phyloP scores from a whole-genome alignment of 2,888 invertebrate species.

The Drosophila mimetica region DNA sequence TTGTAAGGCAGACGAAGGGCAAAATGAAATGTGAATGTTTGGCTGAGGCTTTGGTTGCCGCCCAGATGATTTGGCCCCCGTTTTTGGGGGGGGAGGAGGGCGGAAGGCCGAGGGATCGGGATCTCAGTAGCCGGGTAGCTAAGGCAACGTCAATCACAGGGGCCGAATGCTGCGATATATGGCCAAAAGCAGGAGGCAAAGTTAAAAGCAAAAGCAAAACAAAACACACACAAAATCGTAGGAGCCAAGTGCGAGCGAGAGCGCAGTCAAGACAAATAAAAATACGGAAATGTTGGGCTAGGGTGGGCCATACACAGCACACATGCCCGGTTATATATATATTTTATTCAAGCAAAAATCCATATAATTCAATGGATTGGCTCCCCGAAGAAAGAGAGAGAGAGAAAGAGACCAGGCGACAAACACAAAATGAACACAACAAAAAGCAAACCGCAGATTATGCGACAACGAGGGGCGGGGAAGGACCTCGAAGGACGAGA shows the following conservation, averaged over 20 bases:
- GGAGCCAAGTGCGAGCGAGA: constrained; percentile 34
- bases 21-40: constrained; percentile 72
- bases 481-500: constrained; percentile 25
- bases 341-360: constrained; percentile 71
- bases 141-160: constrained; percentile 74
- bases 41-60: constrained; percentile 80
- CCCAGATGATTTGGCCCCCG: constrained; percentile 82
- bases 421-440: constrained; percentile 62
- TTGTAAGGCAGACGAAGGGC: constrained; percentile 49
- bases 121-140: constrained; percentile 44
- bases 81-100: too few relatives aligned
- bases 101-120: constrained; percentile 47
- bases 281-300: constrained; percentile 61
- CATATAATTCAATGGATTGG: constrained; percentile 76
- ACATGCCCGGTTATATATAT: constrained; percentile 24
- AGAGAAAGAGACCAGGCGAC: constrained; percentile 30
- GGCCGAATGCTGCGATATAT: constrained; percentile 47
- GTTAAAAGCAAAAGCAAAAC: constrained; percentile 45
- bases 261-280: constrained; percentile 43
- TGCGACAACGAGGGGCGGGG: constrained; percentile 35
- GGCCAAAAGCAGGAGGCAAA: constrained; percentile 42
- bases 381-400: constrained; percentile 22
- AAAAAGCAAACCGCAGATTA: constrained; percentile 70
- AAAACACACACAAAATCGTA: constrained; percentile 45
- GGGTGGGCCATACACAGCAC: constrained; percentile 26